A percentile compares a stretch with the other conserved stretches of the same genome.
phyloP scores from a whole-genome alignment of 2,888 invertebrate species.

The Amaurobius ferox region DNA sequence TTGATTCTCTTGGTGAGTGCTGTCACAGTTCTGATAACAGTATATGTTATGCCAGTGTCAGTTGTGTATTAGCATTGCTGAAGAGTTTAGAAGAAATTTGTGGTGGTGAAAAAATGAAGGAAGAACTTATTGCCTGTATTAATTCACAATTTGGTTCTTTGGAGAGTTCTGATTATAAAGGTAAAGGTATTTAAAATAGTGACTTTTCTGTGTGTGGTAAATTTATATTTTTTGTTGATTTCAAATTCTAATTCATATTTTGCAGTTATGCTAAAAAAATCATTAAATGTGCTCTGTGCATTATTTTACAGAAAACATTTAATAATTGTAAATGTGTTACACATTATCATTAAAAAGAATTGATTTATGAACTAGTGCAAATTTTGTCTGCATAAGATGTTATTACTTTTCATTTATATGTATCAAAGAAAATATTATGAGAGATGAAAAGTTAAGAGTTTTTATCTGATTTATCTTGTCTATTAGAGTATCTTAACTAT shows the following conservation, averaged over 20 bases:
- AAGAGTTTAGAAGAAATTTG: slow-evolving; percentile 89
- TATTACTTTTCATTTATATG: too few species aligned
- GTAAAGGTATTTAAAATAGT: slow-evolving; percentile 13
- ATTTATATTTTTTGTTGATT: neutral
- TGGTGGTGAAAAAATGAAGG: slow-evolving; percentile 84
- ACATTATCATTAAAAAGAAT: too few species aligned
- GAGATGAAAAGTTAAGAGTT: too few species aligned
- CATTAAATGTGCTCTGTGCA: too few species aligned
- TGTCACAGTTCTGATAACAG: slow-evolving; percentile 86
- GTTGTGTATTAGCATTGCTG: slow-evolving; percentile 82
- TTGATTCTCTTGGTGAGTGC: slow-evolving; percentile 95
- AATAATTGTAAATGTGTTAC: too few species aligned
- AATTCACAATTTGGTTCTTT: slow-evolving; percentile 83
- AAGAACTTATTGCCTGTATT: slow-evolving; percentile 82
- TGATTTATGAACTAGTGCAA: too few species aligned
- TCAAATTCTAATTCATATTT: neutral
- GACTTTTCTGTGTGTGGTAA: slow-evolving; percentile 78
- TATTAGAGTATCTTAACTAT: too few species aligned
- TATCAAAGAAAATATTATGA: too few species aligned
- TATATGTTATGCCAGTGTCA: slow-evolving; percentile 77
- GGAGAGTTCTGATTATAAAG: slow-evolving; percentile 85
- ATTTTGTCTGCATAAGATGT: too few species aligned
- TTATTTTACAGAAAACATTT: too few species aligned
- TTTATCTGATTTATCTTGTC: too few species aligned
- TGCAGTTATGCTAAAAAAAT: too few species aligned